Evolutionary conservation across 2,797 vertebrate species (phyloP).

Genomic region (Paratrypauchen microcephalus): DNA sequence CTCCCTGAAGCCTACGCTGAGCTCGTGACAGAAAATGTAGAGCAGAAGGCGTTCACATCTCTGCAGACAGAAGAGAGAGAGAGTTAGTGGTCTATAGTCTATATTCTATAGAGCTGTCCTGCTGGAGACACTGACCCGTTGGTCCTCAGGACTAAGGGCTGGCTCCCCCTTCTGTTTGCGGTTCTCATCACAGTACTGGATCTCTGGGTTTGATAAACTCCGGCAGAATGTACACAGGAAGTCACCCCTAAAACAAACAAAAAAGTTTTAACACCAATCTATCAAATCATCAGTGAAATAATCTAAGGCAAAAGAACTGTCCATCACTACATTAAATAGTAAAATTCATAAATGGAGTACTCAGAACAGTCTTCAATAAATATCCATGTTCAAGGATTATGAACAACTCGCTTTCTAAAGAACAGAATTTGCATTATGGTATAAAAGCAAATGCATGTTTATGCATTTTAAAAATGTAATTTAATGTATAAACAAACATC

Average conservation of each 20-base stretch:
- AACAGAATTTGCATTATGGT: not conserved
- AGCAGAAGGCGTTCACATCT: constrained; percentile 96
- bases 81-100: constrained; percentile 21
- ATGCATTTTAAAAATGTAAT: not conserved
- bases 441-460: not conserved
- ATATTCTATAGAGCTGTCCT: not conserved
- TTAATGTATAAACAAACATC: too few species aligned
- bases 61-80: constrained; percentile 63
- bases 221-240: constrained; percentile 99
- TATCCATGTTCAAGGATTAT: not conserved
- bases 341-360: not conserved
- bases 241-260: constrained; percentile 82
- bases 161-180: constrained; percentile 83
- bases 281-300: not conserved
- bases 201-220: constrained; percentile 88
- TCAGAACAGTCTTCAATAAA: not conserved
- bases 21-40: constrained; percentile 94
- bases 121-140: constrained; percentile 81
- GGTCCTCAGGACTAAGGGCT: constrained; percentile 87
- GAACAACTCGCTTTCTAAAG: not conserved
- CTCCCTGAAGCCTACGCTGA: constrained; percentile 96
- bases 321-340: not conserved
- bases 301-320: not conserved
- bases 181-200: constrained; percentile 95
- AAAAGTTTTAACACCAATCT: not conserved